Evolutionary conservation across 2,797 vertebrate species (phyloP), one percentile per base, ranked within the genome.

Genomic region (Muscicapa comitata): DNA sequence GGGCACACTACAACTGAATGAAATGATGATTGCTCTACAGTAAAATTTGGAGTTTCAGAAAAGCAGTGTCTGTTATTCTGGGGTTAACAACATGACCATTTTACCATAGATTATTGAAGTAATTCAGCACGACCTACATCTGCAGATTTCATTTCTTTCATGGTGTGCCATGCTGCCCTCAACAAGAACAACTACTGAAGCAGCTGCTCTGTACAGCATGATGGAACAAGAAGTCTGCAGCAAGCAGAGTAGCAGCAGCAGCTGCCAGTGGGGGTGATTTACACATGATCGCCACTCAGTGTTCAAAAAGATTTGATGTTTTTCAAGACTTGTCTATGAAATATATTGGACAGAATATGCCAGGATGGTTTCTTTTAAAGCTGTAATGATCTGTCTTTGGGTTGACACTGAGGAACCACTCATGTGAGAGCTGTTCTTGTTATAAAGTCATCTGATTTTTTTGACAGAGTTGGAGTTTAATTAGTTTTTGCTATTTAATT

Each of bases 131-230:
- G 37, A 95, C 88, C 83, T 95, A 72, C 79, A 83, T 86, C 82
- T 95, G 94, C 86, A 95, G 88, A 95, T 79, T 96, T 97, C 89
- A 95, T 96, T 97, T 96, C 86, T 84, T 96, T 94, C 94, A 88
- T 91, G 93, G 84, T 93, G 92, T 95, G 96, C 76, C 94, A 95
- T 89, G 89, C 90, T 95, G 95, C 94, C 95, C 93, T 95, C 95
- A 86, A 94, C 94, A 96, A 95, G 96, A 96, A 88, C 93, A 90
- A 92, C 84, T 72, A 96, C 85, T 90, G 86, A 96, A 96, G 96
- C 96, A 96, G 94, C 93, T 97, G 96, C 93, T 97, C 86, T 73
- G 92, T 95, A 89, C 88, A 96, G 84, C 92, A 79, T 95, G 95
- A 91, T 92, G 85, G 87, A 95, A 88, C 89, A 90, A 95, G 91